Percentiles rank a stretch among this genome's conserved stretches.
Evolutionary conservation across 2,888 invertebrate genomes (phyloP).

Genomic region (Himalopsyche anomala): DNA sequence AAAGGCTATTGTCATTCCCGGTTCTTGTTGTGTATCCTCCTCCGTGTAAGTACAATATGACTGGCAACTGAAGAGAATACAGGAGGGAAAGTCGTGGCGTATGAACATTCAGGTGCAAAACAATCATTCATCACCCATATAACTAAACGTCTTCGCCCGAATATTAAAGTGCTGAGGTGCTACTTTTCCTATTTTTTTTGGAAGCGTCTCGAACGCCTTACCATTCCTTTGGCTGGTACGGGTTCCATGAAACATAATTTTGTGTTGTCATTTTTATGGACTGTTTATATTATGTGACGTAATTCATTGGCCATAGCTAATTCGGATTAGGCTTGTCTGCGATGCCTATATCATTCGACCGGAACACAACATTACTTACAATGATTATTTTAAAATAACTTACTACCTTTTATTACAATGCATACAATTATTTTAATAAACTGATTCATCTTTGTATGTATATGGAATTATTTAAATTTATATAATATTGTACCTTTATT

Average conservation of each 20-base stretch:
- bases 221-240: constrained; percentile 71
- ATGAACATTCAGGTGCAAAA: constrained; percentile 73
- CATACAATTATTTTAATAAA: too few relatives aligned
- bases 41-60: constrained; percentile 75
- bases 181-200: constrained; percentile 69
- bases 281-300: too few relatives aligned
- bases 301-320: too few relatives aligned
- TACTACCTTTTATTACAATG: too few relatives aligned
- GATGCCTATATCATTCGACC: too few relatives aligned
- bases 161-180: constrained; percentile 68
- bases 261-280: not conserved
- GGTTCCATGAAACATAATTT: constrained; percentile 69
- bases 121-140: constrained; percentile 73
- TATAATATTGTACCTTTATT: too few relatives aligned
- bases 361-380: too few relatives aligned
- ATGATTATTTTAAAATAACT: too few relatives aligned
- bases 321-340: too few relatives aligned
- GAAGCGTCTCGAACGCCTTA: constrained; percentile 74
- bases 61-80: constrained; percentile 70
- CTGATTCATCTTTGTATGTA: too few relatives aligned
- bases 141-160: constrained; percentile 29
- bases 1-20: constrained; percentile 71
- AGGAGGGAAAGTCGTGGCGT: constrained; percentile 69
- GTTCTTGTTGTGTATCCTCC: constrained; percentile 75
- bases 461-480: too few relatives aligned